phyloP scores from a whole-genome alignment of 1,140 invertebrate genomes.

The Galleria mellonella region DNA sequence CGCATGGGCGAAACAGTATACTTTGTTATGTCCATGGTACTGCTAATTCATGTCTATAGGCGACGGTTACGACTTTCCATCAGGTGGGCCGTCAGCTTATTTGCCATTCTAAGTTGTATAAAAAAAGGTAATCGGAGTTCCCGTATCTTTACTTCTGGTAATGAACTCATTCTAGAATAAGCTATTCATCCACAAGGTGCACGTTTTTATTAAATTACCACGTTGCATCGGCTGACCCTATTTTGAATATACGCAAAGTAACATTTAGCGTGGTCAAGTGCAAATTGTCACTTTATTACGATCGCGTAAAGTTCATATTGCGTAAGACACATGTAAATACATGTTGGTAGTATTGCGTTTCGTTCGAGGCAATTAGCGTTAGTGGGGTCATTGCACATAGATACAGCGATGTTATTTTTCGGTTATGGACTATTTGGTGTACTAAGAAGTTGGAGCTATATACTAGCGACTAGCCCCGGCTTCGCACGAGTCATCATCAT shows the following conservation, averaged over 20 bases:
- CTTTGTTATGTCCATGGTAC: too few relatives aligned
- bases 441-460: background rate
- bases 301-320: background rate
- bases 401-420: slow-evolving; percentile 6
- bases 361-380: slow-evolving; percentile 12
- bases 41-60: too few relatives aligned
- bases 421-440: background rate
- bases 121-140: too few relatives aligned
- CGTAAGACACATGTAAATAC: background rate
- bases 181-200: background rate
- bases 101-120: too few relatives aligned
- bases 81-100: too few relatives aligned
- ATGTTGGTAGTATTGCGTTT: background rate
- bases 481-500: too few relatives aligned
- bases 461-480: too few relatives aligned
- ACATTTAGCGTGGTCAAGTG: background rate
- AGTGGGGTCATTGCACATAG: slow-evolving; percentile 13
- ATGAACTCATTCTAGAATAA: too few relatives aligned
- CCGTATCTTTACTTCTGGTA: too few relatives aligned
- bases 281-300: slow-evolving; percentile 2
- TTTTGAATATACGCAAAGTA: slow-evolving; percentile 2
- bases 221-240: slow-evolving; percentile 23
- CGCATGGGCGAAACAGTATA: too few relatives aligned
- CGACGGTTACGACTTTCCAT: too few relatives aligned
- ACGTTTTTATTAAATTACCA: slow-evolving; percentile 35